Evolutionary conservation across 1,140 invertebrate species (phyloP).

Genomic region (Zophobas atratus): DNA sequence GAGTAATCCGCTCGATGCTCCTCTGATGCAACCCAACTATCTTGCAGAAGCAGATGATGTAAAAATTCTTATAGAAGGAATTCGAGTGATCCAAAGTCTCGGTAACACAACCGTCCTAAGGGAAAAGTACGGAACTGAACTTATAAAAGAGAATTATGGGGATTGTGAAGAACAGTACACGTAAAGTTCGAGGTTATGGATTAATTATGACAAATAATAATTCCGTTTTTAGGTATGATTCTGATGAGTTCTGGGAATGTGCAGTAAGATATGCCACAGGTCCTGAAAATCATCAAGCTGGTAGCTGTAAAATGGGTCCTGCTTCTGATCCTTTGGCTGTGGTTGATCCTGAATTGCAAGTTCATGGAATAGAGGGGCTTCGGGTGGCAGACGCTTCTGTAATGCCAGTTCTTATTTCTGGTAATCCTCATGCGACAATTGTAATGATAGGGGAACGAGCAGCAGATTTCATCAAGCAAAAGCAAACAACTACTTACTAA

Average conservation of each 20-base stretch:
- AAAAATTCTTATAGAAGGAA: slow-evolving; percentile 64
- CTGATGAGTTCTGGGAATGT: slow-evolving; percentile 86
- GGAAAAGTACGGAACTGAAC: slow-evolving; percentile 70
- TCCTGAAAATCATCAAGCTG: slow-evolving; percentile 87
- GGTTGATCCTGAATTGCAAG: slow-evolving; percentile 78
- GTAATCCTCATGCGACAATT: slow-evolving; percentile 84
- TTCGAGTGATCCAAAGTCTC: slow-evolving; percentile 56
- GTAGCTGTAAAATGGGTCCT: slow-evolving; percentile 85
- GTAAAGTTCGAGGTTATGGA: not conserved
- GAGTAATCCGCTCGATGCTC: slow-evolving; percentile 70
- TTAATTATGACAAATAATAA: too few relatives aligned
- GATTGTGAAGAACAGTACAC: slow-evolving; percentile 18
- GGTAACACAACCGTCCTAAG: slow-evolving; percentile 41
- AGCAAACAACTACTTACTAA: not conserved
- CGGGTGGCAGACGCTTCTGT: slow-evolving; percentile 83
- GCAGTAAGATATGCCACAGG: slow-evolving; percentile 72
- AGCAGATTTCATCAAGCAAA: slow-evolving; percentile 81
- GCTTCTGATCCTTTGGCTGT: slow-evolving; percentile 76
- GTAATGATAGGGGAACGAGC: slow-evolving; percentile 88
- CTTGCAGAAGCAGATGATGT: slow-evolving; percentile 65
- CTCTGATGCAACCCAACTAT: slow-evolving; percentile 73
- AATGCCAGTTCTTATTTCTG: slow-evolving; percentile 81
- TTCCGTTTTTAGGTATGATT: slow-evolving; percentile 72
- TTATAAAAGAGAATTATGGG: slow-evolving; percentile 67
- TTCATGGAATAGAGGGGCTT: slow-evolving; percentile 78